Conservation (phyloP, 1,140 invertebrate genomes). For the Rhyacophila brunnea region DNA sequence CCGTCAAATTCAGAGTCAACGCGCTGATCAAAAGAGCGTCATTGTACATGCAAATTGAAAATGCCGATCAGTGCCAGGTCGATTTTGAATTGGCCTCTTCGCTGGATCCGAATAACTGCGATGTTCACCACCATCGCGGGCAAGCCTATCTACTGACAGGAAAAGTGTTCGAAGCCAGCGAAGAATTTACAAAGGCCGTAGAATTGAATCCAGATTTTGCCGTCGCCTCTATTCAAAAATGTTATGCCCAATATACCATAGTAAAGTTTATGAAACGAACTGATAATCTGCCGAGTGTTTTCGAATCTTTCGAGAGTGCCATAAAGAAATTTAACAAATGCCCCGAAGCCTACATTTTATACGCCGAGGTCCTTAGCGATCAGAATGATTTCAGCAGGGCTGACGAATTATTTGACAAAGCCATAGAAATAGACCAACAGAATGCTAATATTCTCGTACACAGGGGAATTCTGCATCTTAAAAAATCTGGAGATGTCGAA, state of each 20-base stretch:
- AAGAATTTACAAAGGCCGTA: slow-evolving; percentile 82
- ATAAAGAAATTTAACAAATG: slow-evolving; percentile 79
- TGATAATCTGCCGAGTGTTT: slow-evolving; percentile 52
- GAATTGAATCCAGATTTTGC: slow-evolving; percentile 78
- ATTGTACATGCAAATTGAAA: slow-evolving; percentile 76
- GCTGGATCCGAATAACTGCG: slow-evolving; percentile 76
- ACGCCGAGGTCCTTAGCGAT: slow-evolving; percentile 82
- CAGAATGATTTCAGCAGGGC: slow-evolving; percentile 79
- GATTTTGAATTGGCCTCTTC: slow-evolving; percentile 76
- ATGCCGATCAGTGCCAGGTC: slow-evolving; percentile 68
- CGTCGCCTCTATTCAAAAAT: slow-evolving; percentile 84
- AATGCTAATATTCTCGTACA: slow-evolving; percentile 88
- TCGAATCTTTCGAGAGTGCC: slow-evolving; percentile 71
- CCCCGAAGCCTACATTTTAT: slow-evolving; percentile 80
- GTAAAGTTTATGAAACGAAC: slow-evolving; percentile 61
- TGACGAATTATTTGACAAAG: slow-evolving; percentile 77
- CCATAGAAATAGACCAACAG: slow-evolving; percentile 76
- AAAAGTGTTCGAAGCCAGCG: slow-evolving; percentile 72
- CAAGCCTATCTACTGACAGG: slow-evolving; percentile 83
- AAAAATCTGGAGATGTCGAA: slow-evolving; percentile 80
- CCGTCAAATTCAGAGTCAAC: slow-evolving; percentile 71
- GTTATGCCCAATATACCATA: slow-evolving; percentile 78
- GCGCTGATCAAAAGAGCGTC: slow-evolving; percentile 88
- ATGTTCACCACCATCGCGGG: slow-evolving; percentile 73
- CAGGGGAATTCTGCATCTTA: slow-evolving; percentile 77